A percentile compares a stretch with the other conserved stretches of the same genome.
These are phyloP conservation scores for Pseudotriccus pelzelni DNA, from an alignment of 2,797 vertebrate species.

Conservation along the genomic window DNA sequence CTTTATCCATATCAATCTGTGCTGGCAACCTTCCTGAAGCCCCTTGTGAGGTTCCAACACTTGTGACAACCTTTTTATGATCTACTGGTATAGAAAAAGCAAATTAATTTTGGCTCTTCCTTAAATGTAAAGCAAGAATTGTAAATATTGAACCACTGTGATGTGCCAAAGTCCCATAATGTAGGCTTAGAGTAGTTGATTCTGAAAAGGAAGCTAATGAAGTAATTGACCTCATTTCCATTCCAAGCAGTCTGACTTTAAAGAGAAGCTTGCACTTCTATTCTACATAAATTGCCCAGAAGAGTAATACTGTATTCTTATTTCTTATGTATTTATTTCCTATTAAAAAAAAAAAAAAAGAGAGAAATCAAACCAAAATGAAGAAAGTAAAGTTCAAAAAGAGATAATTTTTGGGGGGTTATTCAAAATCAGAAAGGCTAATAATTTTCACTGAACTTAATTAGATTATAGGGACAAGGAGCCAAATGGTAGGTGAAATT, in stretches of 20 bases:
- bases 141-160: constrained; percentile 48
- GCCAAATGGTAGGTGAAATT: neutral
- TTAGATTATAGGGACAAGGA: neutral
- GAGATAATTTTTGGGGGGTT: neutral
- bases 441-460: neutral
- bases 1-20: neutral
- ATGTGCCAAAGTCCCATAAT: constrained; percentile 1
- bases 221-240: constrained; percentile 48
- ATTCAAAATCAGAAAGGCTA: neutral
- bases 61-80: neutral
- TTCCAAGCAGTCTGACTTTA: constrained; percentile 7
- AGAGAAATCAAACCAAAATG: neutral
- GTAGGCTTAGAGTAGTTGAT: neutral
- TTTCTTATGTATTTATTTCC: neutral
- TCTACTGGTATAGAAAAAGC: neutral
- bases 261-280: neutral
- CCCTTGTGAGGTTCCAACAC: neutral
- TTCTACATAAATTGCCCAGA: neutral
- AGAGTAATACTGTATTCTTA: neutral
- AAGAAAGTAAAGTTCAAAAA: neutral
- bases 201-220: constrained; percentile 54
- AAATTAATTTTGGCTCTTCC: constrained; percentile 20
- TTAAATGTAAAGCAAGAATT: constrained; percentile 9
- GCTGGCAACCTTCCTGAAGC: neutral
- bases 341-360: neutral